Conservation (phyloP, 2,888 invertebrate species). For the Drosophila pegasa region DNA sequence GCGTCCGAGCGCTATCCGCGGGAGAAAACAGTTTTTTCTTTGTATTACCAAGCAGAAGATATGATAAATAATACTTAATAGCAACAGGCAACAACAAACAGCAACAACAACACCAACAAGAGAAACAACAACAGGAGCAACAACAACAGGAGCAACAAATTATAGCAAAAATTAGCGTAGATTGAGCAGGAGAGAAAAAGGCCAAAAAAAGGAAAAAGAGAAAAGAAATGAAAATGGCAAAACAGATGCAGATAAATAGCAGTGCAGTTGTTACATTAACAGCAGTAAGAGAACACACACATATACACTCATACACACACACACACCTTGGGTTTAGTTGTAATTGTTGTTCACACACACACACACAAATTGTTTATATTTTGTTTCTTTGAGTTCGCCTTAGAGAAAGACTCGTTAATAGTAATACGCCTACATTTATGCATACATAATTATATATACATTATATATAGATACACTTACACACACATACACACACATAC, state of each 20-base stretch:
- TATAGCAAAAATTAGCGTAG: constrained; percentile 48
- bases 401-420: constrained; percentile 2
- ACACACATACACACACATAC: constrained; percentile 7
- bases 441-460: constrained; percentile 28
- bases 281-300: constrained; percentile 9
- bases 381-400: constrained; percentile 34
- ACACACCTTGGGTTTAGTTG: constrained; percentile 36
- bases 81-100: constrained; percentile 34
- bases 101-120: constrained; percentile 6
- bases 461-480: constrained; percentile 20
- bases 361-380: constrained; percentile 9
- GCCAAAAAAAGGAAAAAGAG: background rate
- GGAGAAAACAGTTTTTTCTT: constrained; percentile 52
- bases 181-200: constrained; percentile 1
- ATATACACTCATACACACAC: constrained; percentile 15
- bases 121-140: background rate
- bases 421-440: constrained; percentile 21
- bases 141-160: constrained; percentile 11
- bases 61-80: constrained; percentile 22
- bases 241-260: constrained; percentile 12
- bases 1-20: constrained; percentile 35
- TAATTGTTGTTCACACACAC: constrained; percentile 47
- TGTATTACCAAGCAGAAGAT: constrained; percentile 50
- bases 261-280: constrained; percentile 24
- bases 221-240: background rate